Evolutionary conservation across 2,888 invertebrate species (phyloP).

Genomic region (Herminia tarsipennalis): DNA sequence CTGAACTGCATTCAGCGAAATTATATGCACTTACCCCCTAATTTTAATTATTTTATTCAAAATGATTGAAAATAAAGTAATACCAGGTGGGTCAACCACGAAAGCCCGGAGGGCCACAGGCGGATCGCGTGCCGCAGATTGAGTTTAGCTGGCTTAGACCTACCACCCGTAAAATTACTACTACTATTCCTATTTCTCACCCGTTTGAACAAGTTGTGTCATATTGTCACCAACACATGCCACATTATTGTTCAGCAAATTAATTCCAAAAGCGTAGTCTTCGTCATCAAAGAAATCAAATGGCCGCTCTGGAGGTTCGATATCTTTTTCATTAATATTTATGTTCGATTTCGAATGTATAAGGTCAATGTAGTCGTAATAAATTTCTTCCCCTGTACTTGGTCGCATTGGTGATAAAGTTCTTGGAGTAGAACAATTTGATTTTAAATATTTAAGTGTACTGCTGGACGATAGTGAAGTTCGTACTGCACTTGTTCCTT

Average conservation of each 20-base stretch:
- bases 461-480: slow-evolving; percentile 53
- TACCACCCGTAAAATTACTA: too few species aligned
- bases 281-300: slow-evolving; percentile 79
- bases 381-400: slow-evolving; percentile 60
- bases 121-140: too few species aligned
- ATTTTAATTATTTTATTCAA: too few species aligned
- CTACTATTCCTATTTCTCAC: too few species aligned
- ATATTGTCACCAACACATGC: slow-evolving; percentile 77
- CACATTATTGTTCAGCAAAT: slow-evolving; percentile 77
- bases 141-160: too few species aligned
- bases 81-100: too few species aligned
- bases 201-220: slow-evolving; percentile 76
- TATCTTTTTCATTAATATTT: slow-evolving; percentile 53
- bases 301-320: slow-evolving; percentile 65
- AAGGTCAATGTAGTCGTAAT: slow-evolving; percentile 68
- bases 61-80: too few species aligned
- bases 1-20: too few species aligned
- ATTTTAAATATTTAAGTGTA: slow-evolving; percentile 47
- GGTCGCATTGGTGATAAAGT: slow-evolving; percentile 53
- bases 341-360: slow-evolving; percentile 69
- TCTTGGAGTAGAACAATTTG: slow-evolving; percentile 50
- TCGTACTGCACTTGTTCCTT: slow-evolving; percentile 46
- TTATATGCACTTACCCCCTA: too few species aligned
- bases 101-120: too few species aligned
- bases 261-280: slow-evolving; percentile 77